Evolutionary conservation across 1,140 invertebrate genomes (phyloP), one percentile per base, ranked within the genome.

Genomic region (Achatina immaculata): DNA sequence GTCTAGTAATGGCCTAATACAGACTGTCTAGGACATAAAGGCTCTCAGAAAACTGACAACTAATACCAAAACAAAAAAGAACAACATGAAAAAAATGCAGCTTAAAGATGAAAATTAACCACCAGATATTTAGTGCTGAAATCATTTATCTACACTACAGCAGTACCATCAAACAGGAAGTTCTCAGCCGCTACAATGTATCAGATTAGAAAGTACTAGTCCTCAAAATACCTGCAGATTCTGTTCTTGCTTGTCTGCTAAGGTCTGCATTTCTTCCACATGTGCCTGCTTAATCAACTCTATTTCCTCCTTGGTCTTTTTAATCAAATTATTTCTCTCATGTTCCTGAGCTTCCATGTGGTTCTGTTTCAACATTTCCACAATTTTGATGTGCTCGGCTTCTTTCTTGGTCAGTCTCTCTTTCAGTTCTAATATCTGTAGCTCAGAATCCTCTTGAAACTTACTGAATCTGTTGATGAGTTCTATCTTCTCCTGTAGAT

Each of bases 211-310:
- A n/a, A n/a, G n/a, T n/a, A n/a, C n/a, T n/a, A n/a, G n/a, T n/a
- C n/a, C n/a, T n/a, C n/a, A n/a, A 62, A 21, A 40, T 19, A 82
- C 86, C 45, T 87, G 81, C 28, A 89, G 45, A 36, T 74, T 36
- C 62, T 88, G 83, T 42, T 90, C 88, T 38, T 89, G 86, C 78
- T 62, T 62, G 28, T 62, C 28, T 34, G 28, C 31, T 16, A 87
- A 51, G 21, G 83, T 83, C 42, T 87, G 83, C 0, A 88, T 80
- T 51, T 88, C 82, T 28, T 83, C 82, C 24, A 72, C 76, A 66
- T 90, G 87, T 66, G 82, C 84, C 28, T 87, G 86, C n/a, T 80
- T 81, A 31, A 86, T 24, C 1, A 79, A 66, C 43, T 87, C 83
- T 6, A 85, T 36, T n/a, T 85, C 83, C 36, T 87, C 86, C 36